Conservation (phyloP, 2,113 vertebrate genomes). For the Oenanthe oenanthe region DNA sequence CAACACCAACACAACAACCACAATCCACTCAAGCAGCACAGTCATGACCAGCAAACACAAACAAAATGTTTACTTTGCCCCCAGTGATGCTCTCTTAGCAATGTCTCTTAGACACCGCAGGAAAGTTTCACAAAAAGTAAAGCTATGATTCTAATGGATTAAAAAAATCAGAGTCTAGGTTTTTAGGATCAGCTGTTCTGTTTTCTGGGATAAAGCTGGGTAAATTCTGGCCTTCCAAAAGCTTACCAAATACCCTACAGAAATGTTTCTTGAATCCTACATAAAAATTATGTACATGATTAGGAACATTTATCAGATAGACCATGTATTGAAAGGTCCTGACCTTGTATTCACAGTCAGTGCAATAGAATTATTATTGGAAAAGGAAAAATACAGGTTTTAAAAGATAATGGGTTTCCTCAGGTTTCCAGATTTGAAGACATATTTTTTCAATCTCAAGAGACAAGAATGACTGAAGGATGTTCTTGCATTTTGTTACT, state of each 20-base stretch:
- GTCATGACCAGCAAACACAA: neutral
- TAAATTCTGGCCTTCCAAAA: neutral
- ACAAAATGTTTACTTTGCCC: neutral
- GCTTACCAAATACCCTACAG: neutral
- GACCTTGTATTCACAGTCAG: neutral
- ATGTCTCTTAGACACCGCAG: neutral
- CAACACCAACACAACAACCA: neutral
- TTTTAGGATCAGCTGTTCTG: neutral
- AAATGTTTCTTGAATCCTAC: neutral
- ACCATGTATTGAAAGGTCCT: neutral
- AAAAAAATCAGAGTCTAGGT: neutral
- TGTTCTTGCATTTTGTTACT: conserved; percentile 9
- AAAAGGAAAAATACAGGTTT: neutral
- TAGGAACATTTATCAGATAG: neutral
- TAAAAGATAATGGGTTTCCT: neutral
- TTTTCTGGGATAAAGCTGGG: neutral
- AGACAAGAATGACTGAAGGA: neutral
- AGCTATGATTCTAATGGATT: neutral
- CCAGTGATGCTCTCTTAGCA: neutral
- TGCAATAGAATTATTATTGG: neutral
- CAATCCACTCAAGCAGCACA: neutral
- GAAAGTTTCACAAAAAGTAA: neutral
- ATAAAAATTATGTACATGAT: neutral
- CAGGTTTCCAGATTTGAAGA: neutral
- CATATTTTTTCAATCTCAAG: neutral